Evolutionary conservation across 1,140 invertebrate genomes (phyloP).

Genomic region (Drosophila ercepeae): DNA sequence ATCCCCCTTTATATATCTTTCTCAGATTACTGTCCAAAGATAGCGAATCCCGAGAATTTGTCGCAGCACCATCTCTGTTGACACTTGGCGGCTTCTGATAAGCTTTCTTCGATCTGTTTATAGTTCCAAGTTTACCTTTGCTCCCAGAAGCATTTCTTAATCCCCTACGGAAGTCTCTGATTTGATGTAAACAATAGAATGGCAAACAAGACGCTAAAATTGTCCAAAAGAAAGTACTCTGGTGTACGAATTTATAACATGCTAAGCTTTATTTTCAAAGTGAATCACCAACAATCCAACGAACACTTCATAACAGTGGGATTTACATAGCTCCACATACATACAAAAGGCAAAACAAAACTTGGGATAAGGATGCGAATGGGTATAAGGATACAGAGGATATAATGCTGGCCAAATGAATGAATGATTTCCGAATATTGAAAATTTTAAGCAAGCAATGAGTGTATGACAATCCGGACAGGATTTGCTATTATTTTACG

Average conservation of each 20-base stretch:
- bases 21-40: conserved; percentile 27
- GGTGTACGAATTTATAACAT: conserved; percentile 50
- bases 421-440: conserved; percentile 1
- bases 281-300: conserved; percentile 71
- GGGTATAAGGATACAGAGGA: background rate
- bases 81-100: conserved; percentile 44
- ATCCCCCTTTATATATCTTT: conserved; percentile 38
- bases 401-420: background rate
- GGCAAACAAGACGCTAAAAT: conserved; percentile 17
- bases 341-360: conserved; percentile 42
- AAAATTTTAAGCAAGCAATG: background rate
- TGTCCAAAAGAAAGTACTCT: conserved; percentile 5
- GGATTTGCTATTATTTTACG: conserved; percentile 15
- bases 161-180: conserved; percentile 21
- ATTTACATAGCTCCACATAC: conserved; percentile 32
- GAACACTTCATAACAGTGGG: conserved; percentile 51
- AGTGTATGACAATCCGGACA: background rate
- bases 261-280: conserved; percentile 71
- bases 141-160: conserved; percentile 7
- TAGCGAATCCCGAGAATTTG: conserved; percentile 45
- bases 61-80: conserved; percentile 52
- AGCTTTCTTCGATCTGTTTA: conserved; percentile 69
- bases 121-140: conserved; percentile 16
- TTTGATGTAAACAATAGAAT: background rate
- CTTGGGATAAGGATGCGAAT: background rate